These are phyloP conservation scores for Sphaeramia orbicularis DNA, from an alignment of 2,797 vertebrate species.

Conservation along the genomic window DNA sequence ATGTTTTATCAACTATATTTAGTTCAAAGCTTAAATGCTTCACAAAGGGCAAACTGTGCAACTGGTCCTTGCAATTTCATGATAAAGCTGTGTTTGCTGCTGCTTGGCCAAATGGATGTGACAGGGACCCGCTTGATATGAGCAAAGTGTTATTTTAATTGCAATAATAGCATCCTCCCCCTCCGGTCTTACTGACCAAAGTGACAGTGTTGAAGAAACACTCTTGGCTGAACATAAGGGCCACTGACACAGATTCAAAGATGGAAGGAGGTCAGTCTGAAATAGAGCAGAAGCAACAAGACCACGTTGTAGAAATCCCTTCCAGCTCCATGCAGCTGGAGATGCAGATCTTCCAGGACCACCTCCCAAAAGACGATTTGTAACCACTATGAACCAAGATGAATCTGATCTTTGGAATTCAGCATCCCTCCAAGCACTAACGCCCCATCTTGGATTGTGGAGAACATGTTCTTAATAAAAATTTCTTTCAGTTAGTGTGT, in stretches of 20 bases:
- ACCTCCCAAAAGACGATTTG: slow-evolving; percentile 1
- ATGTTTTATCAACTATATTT: slow-evolving; percentile 2
- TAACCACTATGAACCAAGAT: slow-evolving; percentile 18
- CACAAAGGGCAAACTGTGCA: not conserved
- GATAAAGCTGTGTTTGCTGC: slow-evolving; percentile 1
- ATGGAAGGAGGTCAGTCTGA: slow-evolving; percentile 77
- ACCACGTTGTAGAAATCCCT: slow-evolving; percentile 49
- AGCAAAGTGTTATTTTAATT: not conserved
- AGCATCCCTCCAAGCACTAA: not conserved
- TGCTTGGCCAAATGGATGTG: slow-evolving; percentile 2
- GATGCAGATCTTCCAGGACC: slow-evolving; percentile 54
- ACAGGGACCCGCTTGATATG: slow-evolving; percentile 21
- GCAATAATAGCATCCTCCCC: not conserved
- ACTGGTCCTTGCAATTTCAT: not conserved
- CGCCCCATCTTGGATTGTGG: not conserved
- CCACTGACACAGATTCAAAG: slow-evolving; percentile 70
- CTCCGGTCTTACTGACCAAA: slow-evolving; percentile 13
- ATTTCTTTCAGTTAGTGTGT: slow-evolving; percentile 1
- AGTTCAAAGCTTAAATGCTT: slow-evolving; percentile 16
- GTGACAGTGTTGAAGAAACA: slow-evolving; percentile 29
- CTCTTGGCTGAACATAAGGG: slow-evolving; percentile 54
- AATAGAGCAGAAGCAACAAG: slow-evolving; percentile 82
- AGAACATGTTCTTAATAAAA: not conserved
- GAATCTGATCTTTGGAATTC: not conserved
- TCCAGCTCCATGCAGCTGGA: slow-evolving; percentile 66